A percentile compares a stretch with the other conserved stretches of the same genome.
Conservation (phyloP, 2,113 vertebrate species). For the Fregata magnificens region DNA sequence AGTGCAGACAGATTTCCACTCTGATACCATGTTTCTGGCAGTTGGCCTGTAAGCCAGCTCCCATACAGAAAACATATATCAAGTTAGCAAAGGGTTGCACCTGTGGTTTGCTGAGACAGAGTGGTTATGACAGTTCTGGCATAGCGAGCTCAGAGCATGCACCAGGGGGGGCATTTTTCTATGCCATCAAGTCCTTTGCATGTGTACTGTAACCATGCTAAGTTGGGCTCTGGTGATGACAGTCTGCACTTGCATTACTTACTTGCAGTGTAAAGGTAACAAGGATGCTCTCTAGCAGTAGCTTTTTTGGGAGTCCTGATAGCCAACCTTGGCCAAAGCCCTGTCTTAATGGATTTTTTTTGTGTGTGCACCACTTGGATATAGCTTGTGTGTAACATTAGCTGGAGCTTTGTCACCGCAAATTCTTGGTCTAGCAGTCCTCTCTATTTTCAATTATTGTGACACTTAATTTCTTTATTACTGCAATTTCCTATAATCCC, state of each 20-base stretch:
- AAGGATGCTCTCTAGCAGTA: not conserved
- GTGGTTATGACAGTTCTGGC: not conserved
- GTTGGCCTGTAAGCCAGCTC: not conserved
- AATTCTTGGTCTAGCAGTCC: not conserved
- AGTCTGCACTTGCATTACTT: not conserved
- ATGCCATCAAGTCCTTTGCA: not conserved
- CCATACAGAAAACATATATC: not conserved
- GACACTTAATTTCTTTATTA: slow-evolving; percentile 56
- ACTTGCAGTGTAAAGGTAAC: not conserved
- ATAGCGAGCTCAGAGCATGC: not conserved
- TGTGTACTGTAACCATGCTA: not conserved
- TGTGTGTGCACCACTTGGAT: not conserved
- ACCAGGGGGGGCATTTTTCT: not conserved
- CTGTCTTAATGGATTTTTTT: not conserved
- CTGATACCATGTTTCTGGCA: not conserved
- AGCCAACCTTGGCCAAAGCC: not conserved
- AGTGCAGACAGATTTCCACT: not conserved
- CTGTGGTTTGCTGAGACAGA: not conserved
- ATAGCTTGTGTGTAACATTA: not conserved
- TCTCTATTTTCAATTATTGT: not conserved
- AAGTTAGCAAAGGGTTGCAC: not conserved
- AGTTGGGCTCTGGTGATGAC: not conserved
- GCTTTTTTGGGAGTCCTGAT: not conserved
- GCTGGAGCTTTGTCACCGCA: not conserved
- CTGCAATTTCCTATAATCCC: slow-evolving; percentile 55